phyloP scores from a whole-genome alignment of 2,797 vertebrate species.

The Lacerta bilineata region DNA sequence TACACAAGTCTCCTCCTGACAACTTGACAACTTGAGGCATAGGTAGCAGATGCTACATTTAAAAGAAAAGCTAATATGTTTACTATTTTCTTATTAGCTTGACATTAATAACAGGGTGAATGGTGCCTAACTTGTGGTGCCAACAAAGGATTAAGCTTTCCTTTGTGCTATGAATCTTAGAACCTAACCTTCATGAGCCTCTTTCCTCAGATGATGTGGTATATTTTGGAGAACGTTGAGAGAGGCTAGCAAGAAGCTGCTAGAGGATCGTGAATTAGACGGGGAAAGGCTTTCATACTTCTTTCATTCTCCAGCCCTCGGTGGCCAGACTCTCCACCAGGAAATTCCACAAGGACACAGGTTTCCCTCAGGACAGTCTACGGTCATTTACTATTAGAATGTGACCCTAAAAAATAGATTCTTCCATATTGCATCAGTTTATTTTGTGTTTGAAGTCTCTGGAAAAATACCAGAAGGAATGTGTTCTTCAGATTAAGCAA shows the following conservation, averaged over 20 bases:
- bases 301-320: conserved; percentile 54
- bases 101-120: conserved; percentile 55
- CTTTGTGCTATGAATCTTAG: conserved; percentile 58
- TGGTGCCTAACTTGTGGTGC: conserved; percentile 26
- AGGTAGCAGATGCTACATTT: conserved; percentile 60
- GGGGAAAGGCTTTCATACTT: conserved; percentile 14
- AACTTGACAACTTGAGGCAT: conserved; percentile 69
- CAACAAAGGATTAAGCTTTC: conserved; percentile 53
- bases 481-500: conserved; percentile 61
- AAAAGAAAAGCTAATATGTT: conserved; percentile 28
- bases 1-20: conserved; percentile 57
- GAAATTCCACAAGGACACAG: not conserved
- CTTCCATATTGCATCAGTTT: not conserved
- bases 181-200: conserved; percentile 61
- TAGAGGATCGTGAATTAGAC: conserved; percentile 49
- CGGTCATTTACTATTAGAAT: conserved; percentile 21
- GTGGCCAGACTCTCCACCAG: conserved; percentile 53
- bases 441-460: not conserved
- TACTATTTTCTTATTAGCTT: conserved; percentile 37
- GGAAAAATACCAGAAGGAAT: conserved; percentile 39
- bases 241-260: conserved; percentile 48
- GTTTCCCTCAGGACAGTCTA: conserved; percentile 49
- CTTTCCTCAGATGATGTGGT: conserved; percentile 65
- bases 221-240: conserved; percentile 64
- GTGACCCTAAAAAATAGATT: conserved; percentile 60